phyloP scores from a whole-genome alignment of 1,140 invertebrate species.

The Littorina saxatilis region DNA sequence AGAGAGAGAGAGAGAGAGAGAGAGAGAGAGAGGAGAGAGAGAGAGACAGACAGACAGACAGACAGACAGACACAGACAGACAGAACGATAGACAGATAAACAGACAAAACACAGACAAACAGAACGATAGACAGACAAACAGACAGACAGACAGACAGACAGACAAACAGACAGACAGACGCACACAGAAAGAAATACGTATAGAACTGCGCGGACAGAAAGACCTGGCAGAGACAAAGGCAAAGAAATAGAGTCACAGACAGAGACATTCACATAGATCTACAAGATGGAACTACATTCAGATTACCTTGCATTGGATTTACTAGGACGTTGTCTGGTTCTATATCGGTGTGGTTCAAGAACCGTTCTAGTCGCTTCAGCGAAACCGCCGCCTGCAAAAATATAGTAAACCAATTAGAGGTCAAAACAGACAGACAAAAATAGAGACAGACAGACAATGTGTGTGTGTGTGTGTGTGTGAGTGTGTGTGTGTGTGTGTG shows the following conservation, averaged over 20 bases:
- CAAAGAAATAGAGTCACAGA: no score
- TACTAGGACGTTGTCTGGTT: background rate
- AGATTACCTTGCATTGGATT: background rate
- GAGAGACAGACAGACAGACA: background rate
- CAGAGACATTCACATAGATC: no score
- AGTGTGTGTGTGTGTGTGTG: background rate
- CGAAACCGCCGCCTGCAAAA: background rate
- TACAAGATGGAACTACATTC: no score
- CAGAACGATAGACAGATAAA: background rate
- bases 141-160: no score
- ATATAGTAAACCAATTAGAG: no score
- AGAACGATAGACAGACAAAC: no score
- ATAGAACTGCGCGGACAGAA: no score
- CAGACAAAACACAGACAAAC: background rate
- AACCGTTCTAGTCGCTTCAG: slow-evolving; percentile 21
- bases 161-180: no score
- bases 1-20: background rate
- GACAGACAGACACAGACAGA: background rate
- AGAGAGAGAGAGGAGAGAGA: background rate
- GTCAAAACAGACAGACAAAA: background rate
- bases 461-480: background rate
- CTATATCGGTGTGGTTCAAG: background rate
- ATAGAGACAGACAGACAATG: background rate
- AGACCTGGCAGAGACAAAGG: no score
- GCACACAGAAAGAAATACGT: no score